Base-by-base conservation (phyloP, 2,113 vertebrate genomes). In the Neodon shergylaensis region DNA sequence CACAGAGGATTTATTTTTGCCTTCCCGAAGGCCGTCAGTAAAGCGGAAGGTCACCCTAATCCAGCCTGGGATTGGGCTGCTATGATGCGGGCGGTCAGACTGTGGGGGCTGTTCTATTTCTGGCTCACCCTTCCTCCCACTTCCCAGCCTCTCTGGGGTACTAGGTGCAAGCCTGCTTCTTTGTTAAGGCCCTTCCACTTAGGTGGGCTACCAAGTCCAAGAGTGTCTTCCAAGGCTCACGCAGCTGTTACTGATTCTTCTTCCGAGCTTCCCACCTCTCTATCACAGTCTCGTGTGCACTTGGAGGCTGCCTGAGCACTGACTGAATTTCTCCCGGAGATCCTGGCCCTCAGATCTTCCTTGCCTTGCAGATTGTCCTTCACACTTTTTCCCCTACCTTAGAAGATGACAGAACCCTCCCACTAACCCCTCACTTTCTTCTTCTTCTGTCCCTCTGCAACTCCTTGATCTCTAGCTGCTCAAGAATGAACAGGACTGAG, bases 1-100 rank as follows among this genome's bases (percentile, higher is more conserved):
- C 91, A 63, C 10, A 83, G 92, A 95, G 91, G 88, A 91, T 91
- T 96, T 94, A 96, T 88, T 89, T 82, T 84, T 84, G 91, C 85
- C 96, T 83, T 95, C 95, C 31, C 54, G 90, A 95, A 97, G 84
- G 90, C 88, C 4, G 47, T 54, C 26, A 3, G 31, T 39, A 85
- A 33, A 31, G 58, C 2, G 4, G 82, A 95, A 94, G 87, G 90
- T 94, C 88, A 63, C 52, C 66, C 73, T 44, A 52, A 76, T 87
- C 92, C 85, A 33, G 95, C 39, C 94, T 70, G 77, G 90, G 78
- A 77, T 70, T 65, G 95, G 86, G 95, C 68, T 42, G 49, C 39
- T 70, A 44, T 54, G 94, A 42, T 1, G 47, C 88, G 42, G 81
- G 90, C 63, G 47, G 63, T 36, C 77, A 31, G 88, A 68, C 26